These are phyloP conservation scores for human DNA, from an alignment of 2,113 vertebrate species.

Conservation along the genomic window DNA sequence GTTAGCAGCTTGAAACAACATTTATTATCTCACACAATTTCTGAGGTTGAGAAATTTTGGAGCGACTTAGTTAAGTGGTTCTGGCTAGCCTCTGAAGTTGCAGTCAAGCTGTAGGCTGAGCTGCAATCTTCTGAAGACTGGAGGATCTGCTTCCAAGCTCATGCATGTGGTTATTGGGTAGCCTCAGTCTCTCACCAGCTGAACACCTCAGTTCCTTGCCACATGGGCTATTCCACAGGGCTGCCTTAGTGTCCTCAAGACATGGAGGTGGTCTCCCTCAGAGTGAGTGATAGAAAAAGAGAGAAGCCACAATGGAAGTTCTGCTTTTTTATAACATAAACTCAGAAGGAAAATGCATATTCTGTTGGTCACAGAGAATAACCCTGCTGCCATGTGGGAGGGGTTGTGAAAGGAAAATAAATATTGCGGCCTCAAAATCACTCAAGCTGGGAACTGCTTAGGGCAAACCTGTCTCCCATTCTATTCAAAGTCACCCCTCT, in stretches of 20 bases:
- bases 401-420: no score
- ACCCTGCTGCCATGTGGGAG: neutral
- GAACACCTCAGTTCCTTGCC: neutral
- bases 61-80: neutral
- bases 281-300: neutral
- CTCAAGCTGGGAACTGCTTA: no score
- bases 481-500: no score
- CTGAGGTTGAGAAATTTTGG: neutral
- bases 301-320: neutral
- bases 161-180: neutral
- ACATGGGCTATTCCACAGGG: neutral
- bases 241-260: neutral
- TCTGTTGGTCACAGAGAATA: neutral
- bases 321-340: neutral
- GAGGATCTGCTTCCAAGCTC: neutral
- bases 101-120: neutral
- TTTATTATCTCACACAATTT: neutral
- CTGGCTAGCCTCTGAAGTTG: neutral
- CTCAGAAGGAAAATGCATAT: neutral
- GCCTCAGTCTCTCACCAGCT: neutral
- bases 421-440: no score
- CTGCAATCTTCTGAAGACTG: neutral
- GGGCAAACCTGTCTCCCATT: no score
- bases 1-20: neutral
- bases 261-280: neutral